Evolutionary conservation across 2,113 vertebrate genomes (phyloP).

Genomic region (Okapia johnstoni): DNA sequence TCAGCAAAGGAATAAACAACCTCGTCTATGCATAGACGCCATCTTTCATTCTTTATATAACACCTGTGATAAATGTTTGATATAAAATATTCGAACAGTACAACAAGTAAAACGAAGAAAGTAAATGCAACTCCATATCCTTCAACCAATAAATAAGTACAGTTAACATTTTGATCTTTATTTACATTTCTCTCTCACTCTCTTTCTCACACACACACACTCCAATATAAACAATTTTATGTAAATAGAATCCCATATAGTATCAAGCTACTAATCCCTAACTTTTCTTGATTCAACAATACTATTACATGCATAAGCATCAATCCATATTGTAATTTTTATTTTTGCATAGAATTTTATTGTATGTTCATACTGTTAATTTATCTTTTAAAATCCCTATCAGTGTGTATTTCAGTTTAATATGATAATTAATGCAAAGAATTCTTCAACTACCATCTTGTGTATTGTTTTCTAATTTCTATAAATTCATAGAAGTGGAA

Average conservation of each 20-base stretch:
- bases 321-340: neutral
- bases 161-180: neutral
- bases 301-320: neutral
- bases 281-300: neutral
- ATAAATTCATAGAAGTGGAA: neutral
- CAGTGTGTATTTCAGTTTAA: neutral
- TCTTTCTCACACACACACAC: neutral
- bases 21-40: neutral
- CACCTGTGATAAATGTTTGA: neutral
- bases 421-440: neutral
- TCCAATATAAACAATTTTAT: neutral
- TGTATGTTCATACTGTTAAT: neutral
- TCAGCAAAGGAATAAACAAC: neutral
- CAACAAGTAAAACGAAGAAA: neutral
- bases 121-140: neutral
- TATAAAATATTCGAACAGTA: neutral
- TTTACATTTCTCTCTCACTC: neutral
- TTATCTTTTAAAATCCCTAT: neutral
- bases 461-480: constrained; percentile 13
- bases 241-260: neutral
- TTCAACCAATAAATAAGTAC: neutral
- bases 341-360: neutral
- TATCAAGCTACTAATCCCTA: neutral
- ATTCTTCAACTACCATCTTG: neutral
- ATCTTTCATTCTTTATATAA: neutral